Evolutionary conservation across 2,113 vertebrate genomes (phyloP), one percentile per base, ranked within the genome.

Genomic region (Seriola rivoliana): DNA sequence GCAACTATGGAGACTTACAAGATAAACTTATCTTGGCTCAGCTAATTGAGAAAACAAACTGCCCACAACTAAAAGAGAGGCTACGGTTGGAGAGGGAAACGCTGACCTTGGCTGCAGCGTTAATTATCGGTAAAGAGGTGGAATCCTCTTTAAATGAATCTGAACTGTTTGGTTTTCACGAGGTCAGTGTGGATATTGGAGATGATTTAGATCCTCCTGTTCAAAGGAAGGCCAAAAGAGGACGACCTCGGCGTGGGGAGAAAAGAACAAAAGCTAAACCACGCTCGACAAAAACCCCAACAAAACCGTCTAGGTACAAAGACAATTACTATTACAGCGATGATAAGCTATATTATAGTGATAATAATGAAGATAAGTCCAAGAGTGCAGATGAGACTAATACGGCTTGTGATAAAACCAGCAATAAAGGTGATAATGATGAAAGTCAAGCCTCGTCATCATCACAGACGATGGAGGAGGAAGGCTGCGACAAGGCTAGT

Each of bases 181-280:
- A 93, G 34, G 89, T 92, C 55, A 89, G 80, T 13, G 88, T 93
- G 38, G 88, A 90, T 23, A 87, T 90, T 10, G 90, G 68, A 57
- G 86, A 91, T 1, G 82, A 89, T 25, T 40, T 52, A 3, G 86
- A 89, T 1, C 71, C 74, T 6, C 81, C 90, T 0, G 81, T 85
- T 52, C 60, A 34, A 58, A 77, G 2, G 14, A 86, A 74, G 17
- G 32, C 67, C 36, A 92, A 81, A 85, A 81, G 92, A 76, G 89
- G 91, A 5, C 68, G 90, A 2, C 90, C 90, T 70, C 85, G 86
- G 32, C 80, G 80, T 1, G 82, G 69, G 1, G 89, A 89, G 63
- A 42, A 8, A 23, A 72, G 63, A 36, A 2, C 6, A 0, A 38
- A 54, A 38, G n/a, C 66, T 13, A 73, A 80, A 75, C 32, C 77